Evolutionary conservation across 2,797 vertebrate species (phyloP).

Genomic region (Poeciliopsis gracilis): DNA sequence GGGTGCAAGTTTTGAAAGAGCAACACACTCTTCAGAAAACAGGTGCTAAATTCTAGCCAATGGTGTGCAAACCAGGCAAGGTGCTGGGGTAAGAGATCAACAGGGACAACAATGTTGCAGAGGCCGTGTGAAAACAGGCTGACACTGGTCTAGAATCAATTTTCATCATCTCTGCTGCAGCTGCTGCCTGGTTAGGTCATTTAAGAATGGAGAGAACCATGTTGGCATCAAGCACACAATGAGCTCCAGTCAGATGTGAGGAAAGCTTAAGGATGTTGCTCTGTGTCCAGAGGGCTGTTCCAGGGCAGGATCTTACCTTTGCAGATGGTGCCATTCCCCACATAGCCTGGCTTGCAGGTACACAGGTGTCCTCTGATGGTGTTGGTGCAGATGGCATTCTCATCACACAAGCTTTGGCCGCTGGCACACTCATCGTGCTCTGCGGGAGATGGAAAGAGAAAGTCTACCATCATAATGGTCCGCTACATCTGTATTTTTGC

Average conservation of each 20-base stretch:
- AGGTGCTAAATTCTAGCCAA: neutral
- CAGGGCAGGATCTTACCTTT: slow-evolving; percentile 79
- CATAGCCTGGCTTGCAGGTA: slow-evolving; percentile 92
- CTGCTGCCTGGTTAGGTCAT: slow-evolving; percentile 51
- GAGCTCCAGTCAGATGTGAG: slow-evolving; percentile 10
- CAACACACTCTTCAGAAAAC: neutral
- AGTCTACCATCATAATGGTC: slow-evolving; percentile 15
- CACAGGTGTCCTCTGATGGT: slow-evolving; percentile 92
- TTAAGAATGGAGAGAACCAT: slow-evolving; percentile 40
- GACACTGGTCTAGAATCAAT: slow-evolving; percentile 61
- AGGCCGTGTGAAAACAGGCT: slow-evolving; percentile 23
- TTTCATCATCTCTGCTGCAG: slow-evolving; percentile 65
- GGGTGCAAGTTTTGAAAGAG: neutral
- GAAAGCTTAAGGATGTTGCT: slow-evolving; percentile 2
- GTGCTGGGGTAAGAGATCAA: slow-evolving; percentile 23
- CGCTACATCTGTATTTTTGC: slow-evolving; percentile 8
- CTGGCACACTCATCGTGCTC: slow-evolving; percentile 91
- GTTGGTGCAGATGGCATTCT: slow-evolving; percentile 93
- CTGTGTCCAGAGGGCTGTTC: slow-evolving; percentile 28
- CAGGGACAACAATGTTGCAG: slow-evolving; percentile 29
- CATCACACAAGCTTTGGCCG: slow-evolving; percentile 83
- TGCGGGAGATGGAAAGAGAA: slow-evolving; percentile 56
- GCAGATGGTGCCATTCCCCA: slow-evolving; percentile 93
- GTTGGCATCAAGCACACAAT: slow-evolving; percentile 30
- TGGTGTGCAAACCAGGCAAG: neutral